Evolutionary conservation across 1,140 invertebrate genomes (phyloP), one percentile per base, ranked within the genome.

Genomic region (Muscidifurax raptorellus): DNA sequence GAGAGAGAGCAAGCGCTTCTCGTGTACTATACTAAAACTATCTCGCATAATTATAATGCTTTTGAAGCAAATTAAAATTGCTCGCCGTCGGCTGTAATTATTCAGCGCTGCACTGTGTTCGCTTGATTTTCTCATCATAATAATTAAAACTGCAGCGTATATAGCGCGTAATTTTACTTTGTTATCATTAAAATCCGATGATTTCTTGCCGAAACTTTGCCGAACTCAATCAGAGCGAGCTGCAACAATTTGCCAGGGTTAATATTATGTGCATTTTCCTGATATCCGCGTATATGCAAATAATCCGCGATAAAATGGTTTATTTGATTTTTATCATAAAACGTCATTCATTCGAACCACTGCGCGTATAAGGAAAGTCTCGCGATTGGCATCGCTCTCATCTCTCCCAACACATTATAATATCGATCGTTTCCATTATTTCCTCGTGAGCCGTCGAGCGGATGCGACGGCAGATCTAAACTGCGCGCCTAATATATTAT

Each of bases 391-490:
- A 40, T 32, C 32, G 32, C 32, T 32, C 32, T 32, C 32, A 2
- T 6, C 1, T 32, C 1, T 6, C 5, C 32, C 32, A 2, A 32
- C 5, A 32, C 67, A 10, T 4, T 2, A 4, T 4, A 22, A 28
- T 66, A 83, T 83, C 66, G 75, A 83, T 78, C 82, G 76, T 84
- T 79, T 79, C 82, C 76, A 84, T 74, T 77, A 83, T 83, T 71
- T 78, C 40, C 82, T 52, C 75, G 52, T 59, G 44, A 52, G 66
- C 25, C 10, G 36, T 0, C 32, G 52, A 27, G 32, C 44, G 69
- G 52, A 44, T 27, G n/a, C n/a, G 40, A n/a, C 64, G 80, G 52
- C 76, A 64, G 52, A 9, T 66, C 47, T 22, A 0, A 22, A 22
- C 78, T 67, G 32, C 64, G 18, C 25, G n/a, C n/a, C n/a, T n/a